Evolutionary conservation across 2,797 vertebrate genomes (phyloP), one percentile per base, ranked within the genome.

Genomic region (Sebastolobus altivelis): DNA sequence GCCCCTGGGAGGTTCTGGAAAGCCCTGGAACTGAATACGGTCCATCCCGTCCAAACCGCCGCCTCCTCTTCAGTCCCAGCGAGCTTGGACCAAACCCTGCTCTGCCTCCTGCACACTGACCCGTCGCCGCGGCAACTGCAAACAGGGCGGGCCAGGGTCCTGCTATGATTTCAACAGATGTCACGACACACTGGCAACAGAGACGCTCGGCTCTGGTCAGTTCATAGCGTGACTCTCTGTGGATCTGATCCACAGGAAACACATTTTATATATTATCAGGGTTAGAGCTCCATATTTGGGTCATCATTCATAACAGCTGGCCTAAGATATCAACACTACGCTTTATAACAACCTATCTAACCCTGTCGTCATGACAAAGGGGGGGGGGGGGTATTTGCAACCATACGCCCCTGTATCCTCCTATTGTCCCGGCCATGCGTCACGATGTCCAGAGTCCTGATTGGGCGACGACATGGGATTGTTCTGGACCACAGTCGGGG

Each of bases 371-470:
- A 90, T 93, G 90, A 95, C 95, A 87, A 92, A 93, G 88, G 1
- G 20, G 90, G 94, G 88, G 1, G 20, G 90, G 94, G 94, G 95
- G 94, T 93, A 87, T 95, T 93, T 96, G 95, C 96, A 96, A 95
- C 96, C 95, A 93, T 95, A 95, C 95, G 96, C 95, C 95, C 97
- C 95, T 93, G 97, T 98, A 99, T 99, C 98, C 98, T 99, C 96
- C 97, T 94, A 99, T 99, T 99, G 98, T 99, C 97, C 96, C 83
- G 94, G 93, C 95, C 94, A 95, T 98, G 97, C 97, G 98, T 98
- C 98, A 98, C 97, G 97, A 98, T 85, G 94, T 91, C 92, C 94
- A 86, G 65, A 75, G 75, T 89, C 94, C 93, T 97, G 96, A 97
- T 97, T 97, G 97, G 96, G 58, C 65, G 90, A 95, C 87, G 93